Evolutionary conservation across 2,797 vertebrate genomes (phyloP).

Genomic region (Halcyon leucocephala): DNA sequence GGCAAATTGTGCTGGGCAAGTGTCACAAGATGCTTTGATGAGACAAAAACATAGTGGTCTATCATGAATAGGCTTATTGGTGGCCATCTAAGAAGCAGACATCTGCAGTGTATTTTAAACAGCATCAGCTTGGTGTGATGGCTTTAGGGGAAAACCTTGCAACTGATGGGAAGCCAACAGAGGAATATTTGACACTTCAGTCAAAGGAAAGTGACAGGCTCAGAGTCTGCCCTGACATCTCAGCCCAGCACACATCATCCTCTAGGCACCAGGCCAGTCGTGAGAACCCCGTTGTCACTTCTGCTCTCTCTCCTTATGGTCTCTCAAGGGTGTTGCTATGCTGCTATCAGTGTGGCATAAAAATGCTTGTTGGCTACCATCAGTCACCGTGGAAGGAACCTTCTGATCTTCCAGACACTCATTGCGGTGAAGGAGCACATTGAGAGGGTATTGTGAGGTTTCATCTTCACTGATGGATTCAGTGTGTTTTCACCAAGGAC

Average conservation of each 20-base stretch:
- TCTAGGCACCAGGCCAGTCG: background rate
- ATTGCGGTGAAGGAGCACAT: background rate
- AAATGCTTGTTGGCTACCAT: background rate
- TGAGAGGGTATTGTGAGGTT: background rate
- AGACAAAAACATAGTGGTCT: background rate
- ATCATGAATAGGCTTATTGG: background rate
- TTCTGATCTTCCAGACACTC: background rate
- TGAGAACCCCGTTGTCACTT: background rate
- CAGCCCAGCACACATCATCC: background rate
- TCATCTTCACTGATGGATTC: background rate
- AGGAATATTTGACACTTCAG: background rate
- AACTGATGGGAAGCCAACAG: background rate
- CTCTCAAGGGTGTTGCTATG: background rate
- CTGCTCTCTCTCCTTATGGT: background rate
- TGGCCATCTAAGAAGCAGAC: background rate
- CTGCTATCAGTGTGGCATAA: background rate
- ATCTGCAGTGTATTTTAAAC: background rate
- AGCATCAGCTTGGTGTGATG: background rate
- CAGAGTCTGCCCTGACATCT: background rate
- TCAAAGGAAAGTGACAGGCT: background rate
- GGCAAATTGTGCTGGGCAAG: background rate
- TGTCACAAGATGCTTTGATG: background rate
- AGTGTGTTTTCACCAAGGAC: background rate
- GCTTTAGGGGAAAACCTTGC: background rate
- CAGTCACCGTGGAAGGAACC: background rate